These are phyloP conservation scores for Caenorhabditis uteleia DNA, from an alignment of 2,888 invertebrate species.

Conservation along the genomic window DNA sequence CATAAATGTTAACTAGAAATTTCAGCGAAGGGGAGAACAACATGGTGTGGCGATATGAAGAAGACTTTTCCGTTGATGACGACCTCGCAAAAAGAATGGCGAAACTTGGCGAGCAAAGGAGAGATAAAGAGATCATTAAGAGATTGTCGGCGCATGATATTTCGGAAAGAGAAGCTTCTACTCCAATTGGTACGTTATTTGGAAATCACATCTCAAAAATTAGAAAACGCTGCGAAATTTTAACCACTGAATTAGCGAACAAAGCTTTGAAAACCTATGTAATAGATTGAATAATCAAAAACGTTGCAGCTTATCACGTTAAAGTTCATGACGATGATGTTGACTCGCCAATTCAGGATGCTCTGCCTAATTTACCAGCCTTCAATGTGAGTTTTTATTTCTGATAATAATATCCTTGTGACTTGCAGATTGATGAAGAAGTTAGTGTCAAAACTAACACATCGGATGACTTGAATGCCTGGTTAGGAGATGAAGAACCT, in stretches of 20 bases:
- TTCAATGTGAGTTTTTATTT: not conserved
- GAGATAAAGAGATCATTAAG: conserved; percentile 13
- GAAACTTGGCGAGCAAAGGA: conserved; percentile 30
- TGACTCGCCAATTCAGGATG: conserved; percentile 24
- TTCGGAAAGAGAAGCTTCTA: conserved; percentile 15
- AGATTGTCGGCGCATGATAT: conserved; percentile 8
- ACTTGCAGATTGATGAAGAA: conserved; percentile 7
- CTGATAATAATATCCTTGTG: not conserved
- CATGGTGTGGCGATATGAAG: conserved; percentile 62
- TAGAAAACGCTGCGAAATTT: not conserved
- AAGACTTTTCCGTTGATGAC: conserved; percentile 60
- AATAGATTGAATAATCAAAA: no score
- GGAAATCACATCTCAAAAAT: no score
- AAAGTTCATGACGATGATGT: conserved; percentile 24
- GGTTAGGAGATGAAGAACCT: conserved; percentile 26
- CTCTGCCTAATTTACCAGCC: not conserved
- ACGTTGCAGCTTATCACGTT: conserved; percentile 22
- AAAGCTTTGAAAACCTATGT: no score
- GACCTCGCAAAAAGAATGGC: conserved; percentile 46
- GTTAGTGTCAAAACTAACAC: conserved; percentile 1
- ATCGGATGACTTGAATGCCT: conserved; percentile 34
- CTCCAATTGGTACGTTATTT: conserved; percentile 21
- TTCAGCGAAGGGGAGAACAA: conserved; percentile 47
- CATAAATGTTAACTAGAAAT: not conserved
- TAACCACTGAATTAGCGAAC: not conserved